A percentile compares a stretch with the other conserved stretches of the same genome.
These are phyloP conservation scores for Eupeodes corollae DNA, from an alignment of 1,140 invertebrate genomes.

Conservation along the genomic window DNA sequence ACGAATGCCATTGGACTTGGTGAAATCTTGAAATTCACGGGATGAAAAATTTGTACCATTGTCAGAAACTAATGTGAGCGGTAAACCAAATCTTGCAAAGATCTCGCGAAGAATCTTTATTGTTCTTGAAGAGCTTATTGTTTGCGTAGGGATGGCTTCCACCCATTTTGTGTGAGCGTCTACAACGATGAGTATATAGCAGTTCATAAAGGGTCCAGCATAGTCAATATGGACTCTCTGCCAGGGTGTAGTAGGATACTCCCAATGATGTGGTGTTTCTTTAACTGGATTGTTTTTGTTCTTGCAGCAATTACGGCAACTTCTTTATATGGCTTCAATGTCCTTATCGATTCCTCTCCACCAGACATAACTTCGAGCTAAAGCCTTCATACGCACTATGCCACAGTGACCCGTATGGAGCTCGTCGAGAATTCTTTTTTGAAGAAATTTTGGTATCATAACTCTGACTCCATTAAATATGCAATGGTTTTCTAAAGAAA, in stretches of 20 bases:
- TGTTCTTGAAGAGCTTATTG: no score
- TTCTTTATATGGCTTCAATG: slow-evolving; percentile 21
- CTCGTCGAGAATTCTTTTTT: slow-evolving; percentile 17
- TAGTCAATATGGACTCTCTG: no score
- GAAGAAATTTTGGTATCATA: slow-evolving; percentile 16
- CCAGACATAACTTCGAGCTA: slow-evolving; percentile 39
- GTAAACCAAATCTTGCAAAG: no score
- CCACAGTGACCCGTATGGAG: slow-evolving; percentile 38
- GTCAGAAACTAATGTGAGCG: no score
- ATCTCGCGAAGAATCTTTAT: no score
- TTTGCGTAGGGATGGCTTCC: no score
- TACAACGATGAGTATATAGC: no score
- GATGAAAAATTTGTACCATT: no score
- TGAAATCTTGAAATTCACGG: no score
- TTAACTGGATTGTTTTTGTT: background rate
- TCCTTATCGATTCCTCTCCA: slow-evolving; percentile 39
- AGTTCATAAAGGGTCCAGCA: no score
- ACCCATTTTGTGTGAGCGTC: no score
- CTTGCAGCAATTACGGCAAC: background rate
- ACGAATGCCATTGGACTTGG: no score
- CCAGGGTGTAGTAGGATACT: slow-evolving; percentile 1
- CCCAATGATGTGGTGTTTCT: slow-evolving; percentile 1
- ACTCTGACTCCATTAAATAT: slow-evolving; percentile 11
- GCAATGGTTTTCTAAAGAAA: background rate
- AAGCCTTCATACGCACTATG: slow-evolving; percentile 39